Percentiles rank a stretch among this genome's conserved stretches.
These are phyloP conservation scores for Agapornis roseicollis DNA, from an alignment of 2,113 vertebrate genomes.

Conservation along the genomic window DNA sequence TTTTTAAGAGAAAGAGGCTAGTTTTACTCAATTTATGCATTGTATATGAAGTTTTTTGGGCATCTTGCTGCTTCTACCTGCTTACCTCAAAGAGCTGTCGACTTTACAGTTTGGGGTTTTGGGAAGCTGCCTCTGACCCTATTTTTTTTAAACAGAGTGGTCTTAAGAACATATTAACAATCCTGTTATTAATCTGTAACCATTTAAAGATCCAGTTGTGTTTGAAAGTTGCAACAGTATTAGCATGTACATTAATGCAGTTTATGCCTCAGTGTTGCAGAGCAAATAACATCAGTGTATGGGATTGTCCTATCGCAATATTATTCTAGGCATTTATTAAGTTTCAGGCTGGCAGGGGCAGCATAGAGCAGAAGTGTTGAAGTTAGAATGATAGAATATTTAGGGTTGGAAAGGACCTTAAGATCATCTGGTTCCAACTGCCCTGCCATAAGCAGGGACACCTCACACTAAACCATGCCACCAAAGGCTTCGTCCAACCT, in stretches of 20 bases:
- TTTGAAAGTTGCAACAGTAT: neutral
- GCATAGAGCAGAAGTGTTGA: neutral
- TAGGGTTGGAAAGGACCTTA: too few relatives aligned
- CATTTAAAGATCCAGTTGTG: neutral
- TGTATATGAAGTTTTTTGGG: neutral
- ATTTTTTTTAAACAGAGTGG: neutral
- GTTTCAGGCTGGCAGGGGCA: neutral
- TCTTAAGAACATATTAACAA: neutral
- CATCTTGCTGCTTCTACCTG: neutral
- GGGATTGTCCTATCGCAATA: neutral
- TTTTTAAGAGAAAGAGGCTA: neutral
- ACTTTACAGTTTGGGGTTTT: neutral
- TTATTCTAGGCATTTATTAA: slow-evolving; percentile 7
- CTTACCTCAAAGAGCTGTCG: neutral
- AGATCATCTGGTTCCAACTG: too few relatives aligned
- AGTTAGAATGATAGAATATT: too few relatives aligned
- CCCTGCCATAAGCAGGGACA: too few relatives aligned
- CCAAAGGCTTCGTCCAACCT: too few relatives aligned
- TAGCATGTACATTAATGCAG: neutral
- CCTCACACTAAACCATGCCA: too few relatives aligned
- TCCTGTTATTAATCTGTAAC: neutral
- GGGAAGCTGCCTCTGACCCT: neutral
- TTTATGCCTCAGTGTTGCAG: neutral
- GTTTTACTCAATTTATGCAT: neutral
- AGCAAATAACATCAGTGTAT: neutral